These are phyloP conservation scores for Adelphocoris suturalis DNA, from an alignment of 2,888 invertebrate species.

Conservation along the genomic window DNA sequence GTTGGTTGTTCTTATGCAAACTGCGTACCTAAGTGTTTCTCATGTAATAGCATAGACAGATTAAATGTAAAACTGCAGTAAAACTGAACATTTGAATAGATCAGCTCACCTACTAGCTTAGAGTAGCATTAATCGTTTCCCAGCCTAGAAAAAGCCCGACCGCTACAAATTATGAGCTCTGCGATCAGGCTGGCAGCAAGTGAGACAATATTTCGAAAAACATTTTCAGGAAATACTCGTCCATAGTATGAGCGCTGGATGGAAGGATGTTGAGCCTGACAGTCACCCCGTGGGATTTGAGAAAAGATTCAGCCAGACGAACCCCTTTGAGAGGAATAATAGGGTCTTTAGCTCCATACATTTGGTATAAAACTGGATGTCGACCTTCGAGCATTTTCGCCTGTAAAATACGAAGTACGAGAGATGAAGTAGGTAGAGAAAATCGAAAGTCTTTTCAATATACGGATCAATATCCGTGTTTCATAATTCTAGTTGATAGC, in stretches of 20 bases:
- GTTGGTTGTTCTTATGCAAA: no score
- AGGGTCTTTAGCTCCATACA: conserved; percentile 45
- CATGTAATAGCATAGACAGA: no score
- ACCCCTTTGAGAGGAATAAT: conserved; percentile 52
- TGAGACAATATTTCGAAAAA: background rate
- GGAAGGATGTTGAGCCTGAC: conserved; percentile 24
- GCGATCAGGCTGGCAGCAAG: background rate
- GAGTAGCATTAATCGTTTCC: no score
- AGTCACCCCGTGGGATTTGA: background rate
- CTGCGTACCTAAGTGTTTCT: no score
- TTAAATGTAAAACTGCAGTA: no score
- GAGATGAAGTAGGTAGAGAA: background rate
- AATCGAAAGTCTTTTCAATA: no score
- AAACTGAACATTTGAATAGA: no score
- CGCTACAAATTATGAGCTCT: no score
- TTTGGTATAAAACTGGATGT: background rate
- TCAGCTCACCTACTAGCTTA: no score
- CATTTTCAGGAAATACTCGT: conserved; percentile 47
- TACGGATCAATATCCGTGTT: no score
- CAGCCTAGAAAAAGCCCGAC: no score
- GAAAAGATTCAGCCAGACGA: conserved; percentile 16
- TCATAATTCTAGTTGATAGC: no score
- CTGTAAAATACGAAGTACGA: background rate
- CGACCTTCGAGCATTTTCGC: conserved; percentile 45
- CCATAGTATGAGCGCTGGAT: conserved; percentile 41